These are phyloP conservation scores for Rhaphigaster nebulosa DNA, from an alignment of 2,888 invertebrate genomes.

Conservation along the genomic window DNA sequence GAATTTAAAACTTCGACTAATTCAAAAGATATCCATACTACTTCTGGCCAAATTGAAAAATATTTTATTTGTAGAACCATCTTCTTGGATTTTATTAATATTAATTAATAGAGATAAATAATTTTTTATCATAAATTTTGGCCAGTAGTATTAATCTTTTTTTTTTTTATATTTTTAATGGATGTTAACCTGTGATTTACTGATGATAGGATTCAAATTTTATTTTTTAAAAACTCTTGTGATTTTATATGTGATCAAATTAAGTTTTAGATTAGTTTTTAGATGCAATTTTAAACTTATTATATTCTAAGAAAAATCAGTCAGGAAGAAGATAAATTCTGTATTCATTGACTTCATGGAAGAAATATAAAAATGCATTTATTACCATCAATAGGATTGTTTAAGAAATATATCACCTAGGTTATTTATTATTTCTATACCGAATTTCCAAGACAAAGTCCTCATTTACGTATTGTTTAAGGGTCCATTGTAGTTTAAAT, in stretches of 20 bases:
- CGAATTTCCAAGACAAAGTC: not conserved
- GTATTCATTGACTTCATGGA: not conserved
- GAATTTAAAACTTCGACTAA: not conserved
- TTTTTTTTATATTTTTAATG: constrained; percentile 24
- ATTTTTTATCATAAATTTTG: not conserved
- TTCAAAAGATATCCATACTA: not conserved
- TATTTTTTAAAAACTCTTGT: constrained; percentile 45
- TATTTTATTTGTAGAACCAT: not conserved
- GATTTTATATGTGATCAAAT: constrained; percentile 58
- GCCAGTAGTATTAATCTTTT: not conserved
- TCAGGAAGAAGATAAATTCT: not conserved
- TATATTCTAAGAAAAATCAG: constrained; percentile 43
- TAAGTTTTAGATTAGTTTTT: constrained; percentile 52
- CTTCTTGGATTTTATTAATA: not conserved
- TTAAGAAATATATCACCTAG: constrained; percentile 3
- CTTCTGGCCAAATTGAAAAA: not conserved
- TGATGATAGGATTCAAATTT: constrained; percentile 22
- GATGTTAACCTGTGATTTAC: constrained; percentile 53
- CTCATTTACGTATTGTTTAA: not conserved
- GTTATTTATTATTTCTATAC: constrained; percentile 5
- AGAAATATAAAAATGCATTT: constrained; percentile 14
- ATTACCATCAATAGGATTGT: constrained; percentile 32
- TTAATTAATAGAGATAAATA: not conserved
- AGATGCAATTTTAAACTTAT: constrained; percentile 16
- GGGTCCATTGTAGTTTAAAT: constrained; percentile 32